Base-by-base conservation (phyloP, 2,888 invertebrate genomes). In the Hydrotaea cyrtoneurina region DNA sequence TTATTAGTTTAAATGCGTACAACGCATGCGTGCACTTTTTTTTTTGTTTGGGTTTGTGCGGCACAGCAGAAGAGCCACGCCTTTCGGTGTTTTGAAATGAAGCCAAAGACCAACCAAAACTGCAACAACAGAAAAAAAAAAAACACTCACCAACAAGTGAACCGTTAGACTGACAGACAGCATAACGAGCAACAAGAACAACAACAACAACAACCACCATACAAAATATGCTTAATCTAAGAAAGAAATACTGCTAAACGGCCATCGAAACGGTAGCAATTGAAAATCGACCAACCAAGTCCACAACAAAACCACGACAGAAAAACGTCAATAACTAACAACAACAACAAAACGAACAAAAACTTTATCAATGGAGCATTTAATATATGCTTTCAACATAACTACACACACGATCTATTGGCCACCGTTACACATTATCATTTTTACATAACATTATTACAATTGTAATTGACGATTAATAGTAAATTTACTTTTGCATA, bases 391-490 rank as follows among this genome's bases (percentile, higher is more conserved):
- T 46, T 43, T 23, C 57, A 62, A 21, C 75, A 66, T 78, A 43
- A 19, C 39, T 15, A 46, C 46, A 53, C 57, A 78, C 66, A 53
- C n/a, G 55, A 46, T 17, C 39, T 39, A 55, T 74, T 43, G 43
- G 57, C 46, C 73, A 57, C 23, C 31, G 31, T 76, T 71, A 21
- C 76, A 72, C 46, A 77, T 85, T 82, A 82, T 85, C 82, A n/a
- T n/a, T 59, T 85, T 82, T 71, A 85, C 85, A 82, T 69, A 82
- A 82, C 77, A 71, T 85, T 82, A 85, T 82, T 82, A 77, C 79
- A 77, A 80, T 82, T 85, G 82, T 85, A 82, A 85, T 85, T 80
- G 85, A 85, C 79, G 79, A 82, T 85, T 82, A 85, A 85, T 85
- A n/a, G n/a, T n/a, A 82, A 80, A 83, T 62, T 80, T 76, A 50